These are phyloP conservation scores for Siniperca obscura DNA, from an alignment of 2,797 vertebrate species.

Conservation along the genomic window DNA sequence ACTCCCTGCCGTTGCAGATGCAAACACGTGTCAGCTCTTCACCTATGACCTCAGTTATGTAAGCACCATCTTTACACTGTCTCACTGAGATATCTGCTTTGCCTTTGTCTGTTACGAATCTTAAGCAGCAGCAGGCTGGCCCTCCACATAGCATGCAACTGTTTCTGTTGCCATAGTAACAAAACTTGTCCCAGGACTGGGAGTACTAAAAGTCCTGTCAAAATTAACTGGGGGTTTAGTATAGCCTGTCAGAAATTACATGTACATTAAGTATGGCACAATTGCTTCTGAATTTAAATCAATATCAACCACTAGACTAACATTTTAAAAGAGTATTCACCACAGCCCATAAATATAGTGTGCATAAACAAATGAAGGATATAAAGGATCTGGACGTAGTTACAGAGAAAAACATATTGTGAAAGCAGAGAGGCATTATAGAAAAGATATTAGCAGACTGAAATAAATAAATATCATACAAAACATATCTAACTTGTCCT, in stretches of 20 bases:
- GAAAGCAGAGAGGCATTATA: neutral
- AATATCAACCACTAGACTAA: neutral
- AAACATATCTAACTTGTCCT: neutral
- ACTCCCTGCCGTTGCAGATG: conserved; percentile 22
- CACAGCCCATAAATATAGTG: conserved; percentile 3
- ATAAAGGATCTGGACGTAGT: neutral
- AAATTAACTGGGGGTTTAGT: conserved; percentile 16
- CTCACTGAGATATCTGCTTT: conserved; percentile 31
- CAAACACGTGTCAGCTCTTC: conserved; percentile 21
- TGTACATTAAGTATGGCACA: neutral
- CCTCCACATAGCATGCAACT: conserved; percentile 13
- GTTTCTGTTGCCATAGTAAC: conserved; percentile 64
- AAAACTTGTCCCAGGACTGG: conserved; percentile 51
- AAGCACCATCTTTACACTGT: conserved; percentile 15
- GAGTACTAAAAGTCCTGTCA: conserved; percentile 12
- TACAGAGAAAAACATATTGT: conserved; percentile 12
- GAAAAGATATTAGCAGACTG: neutral
- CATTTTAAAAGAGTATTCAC: neutral
- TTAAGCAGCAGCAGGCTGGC: conserved; percentile 36
- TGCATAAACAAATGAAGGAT: neutral
- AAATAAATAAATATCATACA: neutral
- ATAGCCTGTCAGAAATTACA: conserved; percentile 8
- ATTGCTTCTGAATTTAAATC: neutral
- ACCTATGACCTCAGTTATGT: conserved; percentile 31
- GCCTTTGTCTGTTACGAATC: conserved; percentile 53